Evolutionary conservation across 2,888 invertebrate species (phyloP).

Genomic region (Andrena bucephala): DNA sequence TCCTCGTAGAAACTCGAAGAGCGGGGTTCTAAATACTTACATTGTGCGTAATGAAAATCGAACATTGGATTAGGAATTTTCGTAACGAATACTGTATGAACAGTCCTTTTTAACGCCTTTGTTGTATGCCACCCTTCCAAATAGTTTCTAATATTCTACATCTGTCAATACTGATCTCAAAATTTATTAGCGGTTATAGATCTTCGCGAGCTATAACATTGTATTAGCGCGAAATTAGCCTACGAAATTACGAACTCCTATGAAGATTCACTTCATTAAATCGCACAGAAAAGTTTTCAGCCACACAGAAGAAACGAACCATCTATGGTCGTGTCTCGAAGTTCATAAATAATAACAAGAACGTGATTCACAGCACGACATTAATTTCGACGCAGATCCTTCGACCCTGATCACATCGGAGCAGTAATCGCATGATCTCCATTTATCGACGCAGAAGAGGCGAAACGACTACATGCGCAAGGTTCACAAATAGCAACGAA

Average conservation of each 20-base stretch:
- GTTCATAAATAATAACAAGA: conserved; percentile 1
- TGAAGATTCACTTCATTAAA: background rate
- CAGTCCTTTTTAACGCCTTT: background rate
- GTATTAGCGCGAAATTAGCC: background rate
- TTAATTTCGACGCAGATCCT: too few species aligned
- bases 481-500: background rate
- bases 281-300: background rate
- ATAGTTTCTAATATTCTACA: background rate
- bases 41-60: conserved; percentile 14
- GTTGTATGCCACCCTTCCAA: background rate
- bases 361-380: background rate
- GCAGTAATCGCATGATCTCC: too few species aligned
- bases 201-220: background rate
- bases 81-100: background rate
- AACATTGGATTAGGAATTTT: conserved; percentile 2
- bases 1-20: conserved; percentile 13
- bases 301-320: background rate
- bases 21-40: background rate
- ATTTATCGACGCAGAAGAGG: background rate
- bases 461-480: background rate
- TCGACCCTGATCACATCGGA: too few species aligned
- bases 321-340: background rate
- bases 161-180: background rate
- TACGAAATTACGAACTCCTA: too few species aligned
- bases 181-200: background rate